Evolutionary conservation across 2,113 vertebrate species (phyloP), one percentile per base, ranked within the genome.

Genomic region (Microcebus griseorufus): DNA sequence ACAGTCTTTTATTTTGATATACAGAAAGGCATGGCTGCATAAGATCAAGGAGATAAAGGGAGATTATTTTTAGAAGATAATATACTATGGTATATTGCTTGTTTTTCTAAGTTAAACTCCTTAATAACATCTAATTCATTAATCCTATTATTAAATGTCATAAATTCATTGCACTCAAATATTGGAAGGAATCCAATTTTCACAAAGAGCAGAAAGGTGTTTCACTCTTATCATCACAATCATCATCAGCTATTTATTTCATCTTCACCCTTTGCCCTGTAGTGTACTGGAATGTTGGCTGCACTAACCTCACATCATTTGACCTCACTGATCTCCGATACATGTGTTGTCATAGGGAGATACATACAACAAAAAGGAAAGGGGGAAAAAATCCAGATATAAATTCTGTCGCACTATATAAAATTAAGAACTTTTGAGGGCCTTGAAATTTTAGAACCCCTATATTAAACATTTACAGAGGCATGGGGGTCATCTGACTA

Each of bases 31-130:
- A 69, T 39, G 27, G 23, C 58, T 70, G n/a, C 1, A 0, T 94
- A 83, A 83, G 60, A 93, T 73, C 37, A 64, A 72, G 48, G 22
- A 88, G 48, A 51, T 88, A 51, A 90, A 91, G 67, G 20, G 7
- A 75, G 6, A 64, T 97, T 84, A 27, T 94, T 96, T 93, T 94
- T 22, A 79, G 55, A 94, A 87, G 39, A 79, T 70, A 80, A 53
- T 60, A 60, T 78, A 70, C 87, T 64, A 75, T 42, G 27, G 22
- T 27, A 22, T 23, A 10, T 51, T n/a, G 25, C 64, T 89, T 91
- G 8, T 51, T 88, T 70, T 88, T 92, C 85, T 14, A 88, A 93
- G 45, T 60, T 85, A 72, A 60, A 32, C 42, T 96, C 6, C 18
- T 60, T 92, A 79, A 32, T 82, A 90, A 73, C 25, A 86, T 14